Base-by-base conservation (phyloP, 2,888 invertebrate genomes). In the Drosophila anomalata region DNA sequence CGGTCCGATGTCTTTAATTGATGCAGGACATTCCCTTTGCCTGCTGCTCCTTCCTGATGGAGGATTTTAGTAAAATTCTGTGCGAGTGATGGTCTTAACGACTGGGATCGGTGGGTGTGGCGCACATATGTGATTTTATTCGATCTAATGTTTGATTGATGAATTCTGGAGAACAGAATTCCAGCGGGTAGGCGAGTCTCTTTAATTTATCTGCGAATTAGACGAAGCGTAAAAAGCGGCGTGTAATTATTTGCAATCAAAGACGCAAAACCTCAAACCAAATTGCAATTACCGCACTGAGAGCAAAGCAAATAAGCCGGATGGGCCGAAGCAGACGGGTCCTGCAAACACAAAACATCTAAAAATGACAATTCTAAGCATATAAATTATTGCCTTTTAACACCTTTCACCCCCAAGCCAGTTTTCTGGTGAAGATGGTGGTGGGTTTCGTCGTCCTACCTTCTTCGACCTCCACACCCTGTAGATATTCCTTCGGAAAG, bases 331-430 rank as follows among this genome's bases (percentile, higher is more conserved):
- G 17, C 58, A 75, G 48, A 52, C 36, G 50, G 73, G 53, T 57
- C 47, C 48, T 54, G 54, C 57, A 67, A 47, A 69, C 52, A 69
- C 65, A 57, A 52, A 62, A 41, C 66, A 55, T 68, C 58, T 65
- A 57, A 55, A 75, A 70, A 73, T 77, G 74, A 65, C 77, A 82
- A 67, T 75, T 73, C 75, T 78, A 82, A 87, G 76, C 78, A 76
- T 71, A 79, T 89, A 89, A 89, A 83, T 89, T 88, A 89, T 89
- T 89, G 89, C 83, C 81, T 89, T 88, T 89, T 89, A 89, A 83
- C 88, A 81, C 87, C 82, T 78, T 76, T 73, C 47, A 66, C 33
- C 54, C 60, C 65, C 57, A 20, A 36, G 31, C 26, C 48, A 55
- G 17, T 17, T 41, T 59, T 53, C 50, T 68, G 58, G 41, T 62